Conservation (phyloP, 2,888 invertebrate genomes). For the Amaurobius ferox region DNA sequence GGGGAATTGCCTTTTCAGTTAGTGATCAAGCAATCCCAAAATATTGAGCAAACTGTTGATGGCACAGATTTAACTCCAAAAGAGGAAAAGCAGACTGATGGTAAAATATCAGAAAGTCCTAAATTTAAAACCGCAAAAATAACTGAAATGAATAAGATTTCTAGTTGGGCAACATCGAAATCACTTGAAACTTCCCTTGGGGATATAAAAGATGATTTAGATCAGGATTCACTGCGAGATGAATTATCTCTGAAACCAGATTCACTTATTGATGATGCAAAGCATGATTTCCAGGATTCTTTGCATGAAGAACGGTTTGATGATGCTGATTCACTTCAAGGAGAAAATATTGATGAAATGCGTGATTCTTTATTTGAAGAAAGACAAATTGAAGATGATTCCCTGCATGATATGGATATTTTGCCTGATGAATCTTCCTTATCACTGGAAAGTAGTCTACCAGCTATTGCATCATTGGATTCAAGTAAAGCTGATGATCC, state of each 20-base stretch:
- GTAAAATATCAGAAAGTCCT: background rate
- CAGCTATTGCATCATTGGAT: conserved; percentile 48
- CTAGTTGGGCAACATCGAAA: background rate
- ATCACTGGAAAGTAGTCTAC: conserved; percentile 61
- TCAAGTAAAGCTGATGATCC: conserved; percentile 53
- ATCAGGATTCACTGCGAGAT: conserved; percentile 68
- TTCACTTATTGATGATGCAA: conserved; percentile 53
- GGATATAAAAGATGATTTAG: conserved; percentile 39
- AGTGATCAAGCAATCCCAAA: conserved; percentile 27
- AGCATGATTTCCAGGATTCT: conserved; percentile 59
- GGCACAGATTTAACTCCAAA: background rate
- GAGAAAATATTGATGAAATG: conserved; percentile 54
- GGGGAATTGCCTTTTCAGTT: conserved; percentile 43
- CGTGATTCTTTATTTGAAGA: conserved; percentile 66
- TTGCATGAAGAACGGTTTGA: conserved; percentile 63
- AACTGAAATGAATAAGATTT: background rate
- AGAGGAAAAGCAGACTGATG: background rate
- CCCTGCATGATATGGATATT: conserved; percentile 62
- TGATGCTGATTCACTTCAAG: conserved; percentile 64
- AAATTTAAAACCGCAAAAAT: background rate
- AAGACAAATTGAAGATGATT: conserved; percentile 64
- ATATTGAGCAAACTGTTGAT: background rate
- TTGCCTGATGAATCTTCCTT: conserved; percentile 63
- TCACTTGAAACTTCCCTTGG: background rate
- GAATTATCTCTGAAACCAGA: conserved; percentile 65